Percentiles rank a stretch among this genome's conserved stretches.
Evolutionary conservation across 2,888 invertebrate species (phyloP).

Genomic region (Caenorhabditis sinica): DNA sequence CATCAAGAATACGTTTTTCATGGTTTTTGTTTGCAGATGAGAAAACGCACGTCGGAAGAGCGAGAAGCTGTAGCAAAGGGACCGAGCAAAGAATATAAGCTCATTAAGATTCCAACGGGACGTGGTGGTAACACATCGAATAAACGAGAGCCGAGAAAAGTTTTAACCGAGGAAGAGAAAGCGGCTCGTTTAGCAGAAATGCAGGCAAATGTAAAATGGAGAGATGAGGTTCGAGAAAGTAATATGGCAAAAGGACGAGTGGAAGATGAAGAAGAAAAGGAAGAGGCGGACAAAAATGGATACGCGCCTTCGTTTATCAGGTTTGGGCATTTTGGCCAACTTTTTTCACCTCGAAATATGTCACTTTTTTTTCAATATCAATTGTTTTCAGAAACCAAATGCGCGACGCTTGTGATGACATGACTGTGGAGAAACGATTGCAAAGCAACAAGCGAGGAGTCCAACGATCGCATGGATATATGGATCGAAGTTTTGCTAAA

Average conservation of each 20-base stretch:
- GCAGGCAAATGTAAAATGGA: constrained; percentile 77
- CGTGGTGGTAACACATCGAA: constrained; percentile 42
- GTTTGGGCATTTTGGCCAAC: no score
- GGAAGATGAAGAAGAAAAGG: constrained; percentile 64
- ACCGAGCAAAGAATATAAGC: constrained; percentile 55
- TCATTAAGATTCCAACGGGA: constrained; percentile 55
- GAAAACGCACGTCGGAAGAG: constrained; percentile 47
- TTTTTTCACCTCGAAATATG: no score
- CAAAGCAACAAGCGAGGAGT: constrained; percentile 72
- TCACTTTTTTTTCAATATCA: no score
- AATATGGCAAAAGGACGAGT: constrained; percentile 49
- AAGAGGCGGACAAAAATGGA: constrained; percentile 63
- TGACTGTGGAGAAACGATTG: constrained; percentile 72
- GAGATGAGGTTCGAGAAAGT: constrained; percentile 51
- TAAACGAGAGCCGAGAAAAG: constrained; percentile 50
- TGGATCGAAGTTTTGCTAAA: constrained; percentile 71
- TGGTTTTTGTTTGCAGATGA: constrained; percentile 25
- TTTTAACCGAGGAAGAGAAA: constrained; percentile 70
- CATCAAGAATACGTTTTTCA: neutral
- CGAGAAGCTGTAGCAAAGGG: constrained; percentile 36
- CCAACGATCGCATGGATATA: constrained; percentile 73
- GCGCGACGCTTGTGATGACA: constrained; percentile 64
- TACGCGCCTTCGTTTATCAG: constrained; percentile 71
- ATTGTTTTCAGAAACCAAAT: constrained; percentile 70
- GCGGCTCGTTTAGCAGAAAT: constrained; percentile 74